phyloP scores from a whole-genome alignment of 2,113 vertebrate species.

The Aphelocoma coerulescens region DNA sequence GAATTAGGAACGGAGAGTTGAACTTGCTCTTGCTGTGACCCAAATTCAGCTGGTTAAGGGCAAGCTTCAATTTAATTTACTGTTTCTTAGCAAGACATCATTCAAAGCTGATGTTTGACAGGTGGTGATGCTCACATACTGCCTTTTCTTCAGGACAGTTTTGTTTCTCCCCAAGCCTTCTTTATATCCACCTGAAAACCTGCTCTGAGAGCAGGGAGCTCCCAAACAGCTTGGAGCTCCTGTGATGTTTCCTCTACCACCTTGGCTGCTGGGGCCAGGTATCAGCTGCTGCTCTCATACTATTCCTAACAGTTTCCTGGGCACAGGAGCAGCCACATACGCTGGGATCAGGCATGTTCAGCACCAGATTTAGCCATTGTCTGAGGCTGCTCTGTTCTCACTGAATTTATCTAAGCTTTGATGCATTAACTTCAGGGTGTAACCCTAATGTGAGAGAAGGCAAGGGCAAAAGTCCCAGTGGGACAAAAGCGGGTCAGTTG shows the following conservation, averaged over 20 bases:
- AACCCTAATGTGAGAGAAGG: neutral
- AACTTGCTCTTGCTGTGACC: neutral
- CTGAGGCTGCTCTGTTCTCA: neutral
- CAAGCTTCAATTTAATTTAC: neutral
- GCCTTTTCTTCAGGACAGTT: neutral
- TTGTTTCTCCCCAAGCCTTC: neutral
- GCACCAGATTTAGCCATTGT: neutral
- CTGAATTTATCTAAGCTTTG: neutral
- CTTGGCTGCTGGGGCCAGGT: fast-evolving
- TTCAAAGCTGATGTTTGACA: neutral
- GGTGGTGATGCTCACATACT: neutral
- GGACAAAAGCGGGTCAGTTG: neutral
- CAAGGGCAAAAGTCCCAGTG: neutral
- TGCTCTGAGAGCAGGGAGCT: neutral
- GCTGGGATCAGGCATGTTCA: neutral
- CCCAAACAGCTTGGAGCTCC: neutral
- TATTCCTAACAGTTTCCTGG: neutral
- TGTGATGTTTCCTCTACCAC: neutral
- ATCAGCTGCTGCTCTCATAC: neutral
- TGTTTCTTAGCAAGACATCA: neutral
- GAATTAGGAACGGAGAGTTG: neutral
- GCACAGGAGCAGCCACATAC: fast-evolving
- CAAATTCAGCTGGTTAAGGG: neutral
- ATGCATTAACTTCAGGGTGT: neutral
- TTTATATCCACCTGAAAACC: neutral